phyloP scores from a whole-genome alignment of 2,888 invertebrate genomes.

The Notocelia uddmanniana region DNA sequence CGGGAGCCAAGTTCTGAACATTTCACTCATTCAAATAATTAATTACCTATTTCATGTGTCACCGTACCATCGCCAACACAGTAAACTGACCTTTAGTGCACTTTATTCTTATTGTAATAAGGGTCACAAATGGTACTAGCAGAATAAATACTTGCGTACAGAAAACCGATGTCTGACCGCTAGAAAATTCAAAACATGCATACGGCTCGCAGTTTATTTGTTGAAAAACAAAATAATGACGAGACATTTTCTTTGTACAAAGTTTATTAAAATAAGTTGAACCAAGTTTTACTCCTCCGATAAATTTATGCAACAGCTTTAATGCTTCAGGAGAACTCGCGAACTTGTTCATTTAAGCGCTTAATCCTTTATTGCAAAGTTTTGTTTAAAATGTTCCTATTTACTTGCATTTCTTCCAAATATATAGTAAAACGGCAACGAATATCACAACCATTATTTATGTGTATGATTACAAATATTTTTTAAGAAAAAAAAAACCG shows the following conservation, averaged over 20 bases:
- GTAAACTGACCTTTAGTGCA: too few species aligned
- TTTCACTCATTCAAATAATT: neutral
- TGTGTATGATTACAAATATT: neutral
- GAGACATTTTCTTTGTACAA: neutral
- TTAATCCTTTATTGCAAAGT: slow-evolving; percentile 1
- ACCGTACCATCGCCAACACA: too few species aligned
- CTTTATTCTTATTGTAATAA: too few species aligned
- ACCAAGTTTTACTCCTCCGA: slow-evolving; percentile 5
- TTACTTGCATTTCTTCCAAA: too few species aligned
- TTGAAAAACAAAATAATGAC: neutral
- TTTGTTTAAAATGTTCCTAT: neutral
- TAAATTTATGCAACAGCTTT: slow-evolving; percentile 17
- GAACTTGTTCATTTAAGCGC: slow-evolving; percentile 1
- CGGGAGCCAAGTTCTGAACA: slow-evolving; percentile 13
- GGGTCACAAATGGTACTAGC: too few species aligned
- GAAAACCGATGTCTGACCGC: too few species aligned
- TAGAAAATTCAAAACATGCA: too few species aligned
- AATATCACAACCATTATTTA: neutral
- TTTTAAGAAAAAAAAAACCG: too few species aligned
- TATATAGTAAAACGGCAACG: too few species aligned
- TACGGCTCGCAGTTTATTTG: too few species aligned
- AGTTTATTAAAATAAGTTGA: slow-evolving; percentile 23
- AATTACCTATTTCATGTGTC: neutral
- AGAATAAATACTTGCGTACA: too few species aligned
- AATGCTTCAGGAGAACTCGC: slow-evolving; percentile 12